phyloP scores from a whole-genome alignment of 2,888 invertebrate species.

The Drosophila multiciliata region DNA sequence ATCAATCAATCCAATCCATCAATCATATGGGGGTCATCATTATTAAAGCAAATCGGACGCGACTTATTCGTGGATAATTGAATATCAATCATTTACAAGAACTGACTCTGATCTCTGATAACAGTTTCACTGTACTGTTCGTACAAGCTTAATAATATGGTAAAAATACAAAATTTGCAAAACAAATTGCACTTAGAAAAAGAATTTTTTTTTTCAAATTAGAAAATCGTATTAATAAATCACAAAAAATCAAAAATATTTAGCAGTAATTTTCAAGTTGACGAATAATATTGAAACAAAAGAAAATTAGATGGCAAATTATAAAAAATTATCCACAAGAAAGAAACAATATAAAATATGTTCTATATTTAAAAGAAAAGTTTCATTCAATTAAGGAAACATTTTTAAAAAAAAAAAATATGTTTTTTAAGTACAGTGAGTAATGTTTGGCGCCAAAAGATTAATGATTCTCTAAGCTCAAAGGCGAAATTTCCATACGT shows the following conservation, averaged over 20 bases:
- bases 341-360: not conserved
- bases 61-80: not conserved
- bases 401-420: not conserved
- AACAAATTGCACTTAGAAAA: not conserved
- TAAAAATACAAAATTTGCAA: not conserved
- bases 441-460: not conserved
- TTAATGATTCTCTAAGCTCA: not conserved
- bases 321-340: not conserved
- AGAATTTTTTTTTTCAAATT: not conserved
- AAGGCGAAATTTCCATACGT: not conserved
- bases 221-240: not conserved
- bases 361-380: not conserved
- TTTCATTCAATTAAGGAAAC: not conserved
- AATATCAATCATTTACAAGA: slow-evolving; percentile 11
- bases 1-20: slow-evolving; percentile 39
- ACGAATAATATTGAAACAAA: not conserved
- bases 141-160: not conserved
- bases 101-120: not conserved
- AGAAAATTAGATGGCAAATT: not conserved
- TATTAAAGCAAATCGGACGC: slow-evolving; percentile 20
- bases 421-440: not conserved
- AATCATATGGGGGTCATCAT: slow-evolving; percentile 28
- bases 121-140: not conserved
- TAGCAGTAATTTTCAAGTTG: not conserved
- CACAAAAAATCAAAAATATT: not conserved